These are phyloP conservation scores for Typhlomys cinereus DNA, from an alignment of 2,113 vertebrate genomes.

Conservation along the genomic window DNA sequence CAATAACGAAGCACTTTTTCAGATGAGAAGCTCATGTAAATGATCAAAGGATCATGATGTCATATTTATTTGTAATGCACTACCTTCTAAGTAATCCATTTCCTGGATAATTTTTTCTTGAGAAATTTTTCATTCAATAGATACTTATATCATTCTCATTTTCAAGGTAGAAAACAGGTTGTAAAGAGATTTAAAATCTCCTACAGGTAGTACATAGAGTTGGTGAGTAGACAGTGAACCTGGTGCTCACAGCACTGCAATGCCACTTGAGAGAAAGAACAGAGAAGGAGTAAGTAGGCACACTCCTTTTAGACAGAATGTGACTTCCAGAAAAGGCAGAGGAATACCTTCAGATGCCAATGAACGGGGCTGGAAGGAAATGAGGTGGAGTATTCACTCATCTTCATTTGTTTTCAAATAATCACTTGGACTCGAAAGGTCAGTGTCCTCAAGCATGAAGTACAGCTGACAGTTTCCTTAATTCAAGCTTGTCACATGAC, in stretches of 20 bases:
- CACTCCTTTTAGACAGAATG: not conserved
- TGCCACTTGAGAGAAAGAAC: not conserved
- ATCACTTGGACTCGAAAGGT: not conserved
- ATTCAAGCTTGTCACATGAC: not conserved
- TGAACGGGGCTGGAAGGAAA: not conserved
- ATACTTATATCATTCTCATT: not conserved
- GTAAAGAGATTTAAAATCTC: not conserved
- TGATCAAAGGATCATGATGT: not conserved
- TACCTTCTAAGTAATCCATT: not conserved
- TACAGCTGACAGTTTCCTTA: not conserved
- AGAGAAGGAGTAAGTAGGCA: not conserved
- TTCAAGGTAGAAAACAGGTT: not conserved
- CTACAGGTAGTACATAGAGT: not conserved
- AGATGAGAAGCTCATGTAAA: not conserved
- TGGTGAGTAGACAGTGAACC: not conserved
- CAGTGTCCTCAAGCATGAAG: not conserved
- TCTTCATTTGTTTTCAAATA: constrained; percentile 33
- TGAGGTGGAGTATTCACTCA: not conserved
- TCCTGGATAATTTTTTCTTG: not conserved
- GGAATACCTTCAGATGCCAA: not conserved
- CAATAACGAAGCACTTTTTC: not conserved
- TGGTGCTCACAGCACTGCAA: rapidly evolving
- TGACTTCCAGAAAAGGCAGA: constrained; percentile 25
- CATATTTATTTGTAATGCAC: not conserved
- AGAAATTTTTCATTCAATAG: not conserved